Evolutionary conservation across 2,113 vertebrate species (phyloP), one percentile per base, ranked within the genome.

Genomic region (Synchiropus splendidus): DNA sequence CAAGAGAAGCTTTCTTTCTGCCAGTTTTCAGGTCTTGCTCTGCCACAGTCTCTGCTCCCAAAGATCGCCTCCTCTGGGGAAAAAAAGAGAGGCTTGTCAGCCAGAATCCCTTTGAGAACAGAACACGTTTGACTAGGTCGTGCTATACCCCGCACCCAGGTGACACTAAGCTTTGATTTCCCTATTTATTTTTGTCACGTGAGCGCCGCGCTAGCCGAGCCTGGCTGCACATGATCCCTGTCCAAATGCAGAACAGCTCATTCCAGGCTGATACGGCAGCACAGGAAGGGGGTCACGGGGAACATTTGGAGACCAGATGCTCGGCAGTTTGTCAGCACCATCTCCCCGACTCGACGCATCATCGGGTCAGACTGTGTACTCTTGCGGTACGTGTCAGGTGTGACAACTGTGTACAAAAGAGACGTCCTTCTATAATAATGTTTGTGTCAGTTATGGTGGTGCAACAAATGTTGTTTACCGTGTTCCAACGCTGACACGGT

Each of bases 251-350:
- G 54, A 79, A 61, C 75, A 67, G 75, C 67, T 64, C 70, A 57
- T 67, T 65, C 58, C 41, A 50, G 67, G 48, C 60, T 54, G 74
- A 80, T 65, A 61, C 57, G 66, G 72, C 54, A 74, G 42, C 65
- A 54, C 69, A 64, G 60, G 54, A 56, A 56, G 52, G 57, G 69
- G 77, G 77, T 77, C 74, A 75, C 1, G 16, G 59, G 41, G 59
- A 80, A 83, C 83, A 85, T 85, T 84, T 85, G 83, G 82, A 77
- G 61, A 72, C 81, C 85, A 86, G 81, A 86, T 85, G 82, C 73
- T 69, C 61, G 46, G 64, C 64, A 58, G 60, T 70, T 66, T 79
- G 70, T 72, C 78, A 69, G 70, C 61, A 56, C 45, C 62, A 42
- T 82, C 58, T 78, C 69, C 21, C 62, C 46, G 70, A 60, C 59